A percentile compares a stretch with the other conserved stretches of the same genome.
phyloP scores from a whole-genome alignment of 2,113 vertebrate genomes.

The Leucoraja erinaceus region DNA sequence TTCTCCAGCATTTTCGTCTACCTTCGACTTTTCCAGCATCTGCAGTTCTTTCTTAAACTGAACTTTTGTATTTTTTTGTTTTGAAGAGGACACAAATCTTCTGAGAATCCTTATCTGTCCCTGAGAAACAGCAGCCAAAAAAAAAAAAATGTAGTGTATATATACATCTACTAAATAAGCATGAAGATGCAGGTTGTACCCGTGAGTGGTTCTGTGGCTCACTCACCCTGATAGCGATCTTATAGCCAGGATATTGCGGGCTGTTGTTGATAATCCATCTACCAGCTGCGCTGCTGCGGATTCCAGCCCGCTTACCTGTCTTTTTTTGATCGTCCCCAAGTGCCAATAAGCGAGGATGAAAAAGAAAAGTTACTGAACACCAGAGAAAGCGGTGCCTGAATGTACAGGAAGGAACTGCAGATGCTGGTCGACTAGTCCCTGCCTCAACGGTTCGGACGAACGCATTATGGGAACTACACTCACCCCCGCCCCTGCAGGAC shows the following conservation, averaged over 20 bases:
- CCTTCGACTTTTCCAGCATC: no score
- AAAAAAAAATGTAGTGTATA: slow-evolving; percentile 48
- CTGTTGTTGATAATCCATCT: slow-evolving; percentile 53
- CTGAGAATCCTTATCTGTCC: slow-evolving; percentile 53
- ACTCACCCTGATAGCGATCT: slow-evolving; percentile 47
- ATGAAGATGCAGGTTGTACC: slow-evolving; percentile 52
- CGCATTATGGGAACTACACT: no score
- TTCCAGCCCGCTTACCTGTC: slow-evolving; percentile 43
- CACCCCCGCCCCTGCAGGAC: no score
- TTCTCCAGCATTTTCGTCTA: no score
- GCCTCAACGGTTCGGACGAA: no score
- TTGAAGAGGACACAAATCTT: slow-evolving; percentile 47
- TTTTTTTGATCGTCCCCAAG: slow-evolving; percentile 47
- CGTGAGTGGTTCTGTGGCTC: slow-evolving; percentile 38
- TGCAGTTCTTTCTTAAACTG: no score
- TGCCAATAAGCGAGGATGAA: slow-evolving; percentile 43
- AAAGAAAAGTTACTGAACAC: slow-evolving; percentile 49
- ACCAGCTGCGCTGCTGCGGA: slow-evolving; percentile 46
- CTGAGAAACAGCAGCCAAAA: slow-evolving; percentile 49
- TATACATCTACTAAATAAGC: slow-evolving; percentile 48
- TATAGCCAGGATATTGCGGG: slow-evolving; percentile 49
- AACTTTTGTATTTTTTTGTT: background rate
- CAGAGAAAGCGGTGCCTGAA: slow-evolving; percentile 46
- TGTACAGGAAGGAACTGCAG: no score
- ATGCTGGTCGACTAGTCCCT: no score